phyloP scores from a whole-genome alignment of 2,797 vertebrate species.

The Tragopan temminckii region DNA sequence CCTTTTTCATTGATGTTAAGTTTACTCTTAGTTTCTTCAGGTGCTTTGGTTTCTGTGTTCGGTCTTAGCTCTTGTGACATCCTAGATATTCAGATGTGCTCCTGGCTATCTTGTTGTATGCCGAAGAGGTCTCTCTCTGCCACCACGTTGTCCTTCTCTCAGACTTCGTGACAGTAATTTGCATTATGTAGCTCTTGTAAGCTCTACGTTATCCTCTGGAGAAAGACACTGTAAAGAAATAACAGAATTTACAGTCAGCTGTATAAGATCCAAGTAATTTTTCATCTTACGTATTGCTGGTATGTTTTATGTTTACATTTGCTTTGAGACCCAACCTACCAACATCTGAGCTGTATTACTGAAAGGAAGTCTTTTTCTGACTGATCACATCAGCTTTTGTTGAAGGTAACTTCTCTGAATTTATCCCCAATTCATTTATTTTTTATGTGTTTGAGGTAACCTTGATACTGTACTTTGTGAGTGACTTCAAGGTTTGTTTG shows the following conservation, averaged over 20 bases:
- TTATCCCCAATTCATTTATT: neutral
- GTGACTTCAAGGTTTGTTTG: neutral
- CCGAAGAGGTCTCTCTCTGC: neutral
- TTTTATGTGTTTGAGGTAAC: neutral
- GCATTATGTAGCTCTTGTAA: neutral
- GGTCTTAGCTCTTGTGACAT: neutral
- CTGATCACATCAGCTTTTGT: neutral
- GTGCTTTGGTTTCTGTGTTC: neutral
- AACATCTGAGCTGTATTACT: neutral
- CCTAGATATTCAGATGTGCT: neutral
- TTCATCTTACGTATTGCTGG: neutral
- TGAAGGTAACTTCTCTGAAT: neutral
- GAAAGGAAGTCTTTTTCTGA: neutral
- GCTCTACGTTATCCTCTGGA: neutral
- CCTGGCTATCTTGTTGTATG: neutral
- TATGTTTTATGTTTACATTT: neutral
- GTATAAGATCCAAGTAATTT: neutral
- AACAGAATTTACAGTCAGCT: neutral
- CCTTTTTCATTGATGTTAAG: neutral
- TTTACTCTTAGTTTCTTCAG: neutral
- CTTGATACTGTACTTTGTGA: neutral
- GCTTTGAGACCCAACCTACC: neutral
- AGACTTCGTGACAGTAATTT: neutral
- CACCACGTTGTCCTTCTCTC: neutral
- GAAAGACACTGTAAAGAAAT: neutral